Evolutionary conservation across 2,888 invertebrate genomes (phyloP).

Genomic region (Chrysodeixis includens): DNA sequence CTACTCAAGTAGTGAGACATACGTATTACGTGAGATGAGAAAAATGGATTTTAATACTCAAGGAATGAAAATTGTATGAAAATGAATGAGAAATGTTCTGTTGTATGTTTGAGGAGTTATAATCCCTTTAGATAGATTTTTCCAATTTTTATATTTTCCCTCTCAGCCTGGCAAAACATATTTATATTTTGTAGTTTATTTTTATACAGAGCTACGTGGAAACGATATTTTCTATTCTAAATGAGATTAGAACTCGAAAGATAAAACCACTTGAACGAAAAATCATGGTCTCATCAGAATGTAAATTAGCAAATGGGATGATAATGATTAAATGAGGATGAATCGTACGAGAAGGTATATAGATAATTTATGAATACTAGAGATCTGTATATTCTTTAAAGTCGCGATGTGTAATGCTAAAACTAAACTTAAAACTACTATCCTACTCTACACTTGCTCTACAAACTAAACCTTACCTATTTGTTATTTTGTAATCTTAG

Average conservation of each 20-base stretch:
- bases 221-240: too few relatives aligned
- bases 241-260: too few relatives aligned
- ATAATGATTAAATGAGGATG: too few relatives aligned
- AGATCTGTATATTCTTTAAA: not conserved
- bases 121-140: too few relatives aligned
- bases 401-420: not conserved
- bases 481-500: conserved; percentile 22
- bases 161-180: too few relatives aligned
- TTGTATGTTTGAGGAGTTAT: too few relatives aligned
- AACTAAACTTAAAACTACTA: not conserved
- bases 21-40: not conserved
- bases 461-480: conserved; percentile 3
- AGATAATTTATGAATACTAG: not conserved
- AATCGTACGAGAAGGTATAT: not conserved
- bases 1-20: not conserved
- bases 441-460: conserved; percentile 7
- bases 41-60: not conserved
- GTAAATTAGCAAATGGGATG: too few relatives aligned
- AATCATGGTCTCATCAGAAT: too few relatives aligned
- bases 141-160: too few relatives aligned
- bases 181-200: too few relatives aligned
- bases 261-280: too few relatives aligned
- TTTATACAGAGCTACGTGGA: too few relatives aligned
- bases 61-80: not conserved
- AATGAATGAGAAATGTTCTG: not conserved